These are phyloP conservation scores for Sinocyclocheilus anshuiensis DNA, from an alignment of 2,113 vertebrate genomes.

Conservation along the genomic window DNA sequence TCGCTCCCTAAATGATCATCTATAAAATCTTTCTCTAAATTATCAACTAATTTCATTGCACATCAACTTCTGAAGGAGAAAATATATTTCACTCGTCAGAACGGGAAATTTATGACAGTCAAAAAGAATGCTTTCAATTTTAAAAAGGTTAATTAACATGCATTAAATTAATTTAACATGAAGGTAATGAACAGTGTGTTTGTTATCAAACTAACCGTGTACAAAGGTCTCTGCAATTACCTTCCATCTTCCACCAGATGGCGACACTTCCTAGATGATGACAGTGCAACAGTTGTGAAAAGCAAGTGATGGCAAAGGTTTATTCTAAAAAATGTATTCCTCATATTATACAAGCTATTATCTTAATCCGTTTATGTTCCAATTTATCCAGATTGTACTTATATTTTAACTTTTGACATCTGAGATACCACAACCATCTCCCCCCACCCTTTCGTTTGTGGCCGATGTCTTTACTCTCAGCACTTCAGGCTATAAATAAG, in stretches of 20 bases:
- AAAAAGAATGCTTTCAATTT: no score
- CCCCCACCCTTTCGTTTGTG: not conserved
- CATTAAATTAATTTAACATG: no score
- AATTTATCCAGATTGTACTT: not conserved
- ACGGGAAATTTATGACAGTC: no score
- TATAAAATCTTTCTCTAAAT: no score
- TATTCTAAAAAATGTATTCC: not conserved
- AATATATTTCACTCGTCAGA: no score
- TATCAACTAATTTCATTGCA: no score
- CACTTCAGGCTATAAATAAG: constrained; percentile 31
- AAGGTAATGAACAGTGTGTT: no score
- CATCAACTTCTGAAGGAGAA: no score
- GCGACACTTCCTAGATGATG: not conserved
- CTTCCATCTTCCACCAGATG: not conserved
- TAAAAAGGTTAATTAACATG: no score
- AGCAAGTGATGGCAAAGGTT: not conserved
- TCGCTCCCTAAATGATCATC: no score
- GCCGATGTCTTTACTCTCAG: not conserved
- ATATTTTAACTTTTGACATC: not conserved
- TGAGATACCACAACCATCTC: not conserved
- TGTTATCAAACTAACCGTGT: no score
- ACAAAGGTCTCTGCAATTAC: no score
- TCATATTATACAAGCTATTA: not conserved
- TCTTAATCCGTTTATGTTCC: not conserved
- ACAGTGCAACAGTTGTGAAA: not conserved